Evolutionary conservation across 2,113 vertebrate species (phyloP).

Genomic region (Neogale vison): DNA sequence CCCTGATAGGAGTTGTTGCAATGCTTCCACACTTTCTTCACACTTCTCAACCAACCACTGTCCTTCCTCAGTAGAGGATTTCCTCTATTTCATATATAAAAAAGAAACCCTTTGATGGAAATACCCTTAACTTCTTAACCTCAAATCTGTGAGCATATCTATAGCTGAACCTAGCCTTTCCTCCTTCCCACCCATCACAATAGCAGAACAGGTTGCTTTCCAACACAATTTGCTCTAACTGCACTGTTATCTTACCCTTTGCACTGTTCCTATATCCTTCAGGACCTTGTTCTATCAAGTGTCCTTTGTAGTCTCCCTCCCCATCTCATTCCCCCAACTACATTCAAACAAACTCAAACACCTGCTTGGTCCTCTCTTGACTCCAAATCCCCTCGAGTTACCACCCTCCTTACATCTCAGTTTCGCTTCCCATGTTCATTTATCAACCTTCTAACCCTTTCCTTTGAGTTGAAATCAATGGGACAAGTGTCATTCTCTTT

Average conservation of each 20-base stretch:
- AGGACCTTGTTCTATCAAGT: not conserved
- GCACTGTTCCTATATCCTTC: too few relatives aligned
- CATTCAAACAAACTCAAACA: not conserved
- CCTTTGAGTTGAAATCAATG: not conserved
- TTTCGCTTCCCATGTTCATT: not conserved
- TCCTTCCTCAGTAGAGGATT: not conserved
- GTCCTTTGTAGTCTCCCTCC: not conserved
- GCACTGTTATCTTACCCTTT: fast-evolving
- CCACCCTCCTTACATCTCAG: not conserved
- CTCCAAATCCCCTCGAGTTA: too few relatives aligned
- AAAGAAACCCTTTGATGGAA: not conserved
- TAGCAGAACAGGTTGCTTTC: not conserved
- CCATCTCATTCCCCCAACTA: not conserved
- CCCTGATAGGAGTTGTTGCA: not conserved
- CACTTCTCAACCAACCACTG: not conserved
- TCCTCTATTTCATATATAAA: not conserved
- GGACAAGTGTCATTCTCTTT: not conserved
- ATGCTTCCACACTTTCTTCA: not conserved
- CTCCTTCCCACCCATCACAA: not conserved
- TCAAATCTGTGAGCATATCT: not conserved
- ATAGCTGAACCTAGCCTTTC: not conserved
- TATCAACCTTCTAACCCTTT: not conserved
- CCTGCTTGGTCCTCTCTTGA: not conserved
- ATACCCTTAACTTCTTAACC: not conserved
- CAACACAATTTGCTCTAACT: not conserved